Evolutionary conservation across 1,140 invertebrate species (phyloP), one percentile per base, ranked within the genome.

Genomic region (Plutomurus gul): DNA sequence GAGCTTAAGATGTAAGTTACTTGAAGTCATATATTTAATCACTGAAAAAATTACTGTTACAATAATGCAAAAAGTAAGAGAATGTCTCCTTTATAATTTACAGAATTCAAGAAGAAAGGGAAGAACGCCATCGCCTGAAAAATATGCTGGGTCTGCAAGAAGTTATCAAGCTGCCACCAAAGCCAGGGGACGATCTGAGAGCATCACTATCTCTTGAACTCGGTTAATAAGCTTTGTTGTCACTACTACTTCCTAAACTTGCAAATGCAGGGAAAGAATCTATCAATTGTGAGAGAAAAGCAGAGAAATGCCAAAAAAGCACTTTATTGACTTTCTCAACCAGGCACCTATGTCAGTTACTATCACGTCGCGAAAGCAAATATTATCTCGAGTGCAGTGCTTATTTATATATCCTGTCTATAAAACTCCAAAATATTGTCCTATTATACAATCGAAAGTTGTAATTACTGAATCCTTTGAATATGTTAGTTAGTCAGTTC

Each of bases 81-180:
- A 8, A 7, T 5, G 7, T 20, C 43, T 18, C 22, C 1, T 30
- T 51, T 6, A 46, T 77, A 33, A 25, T 40, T 33, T 47, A 37
- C 39, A 95, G 95, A 87, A 97, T 97, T 76, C 97, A 99, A 90
- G 95, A 98, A 87, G 97, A 99, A 86, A 89, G 97, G 78, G 96
- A 98, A 86, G 96, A 99, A 85, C 90, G 96, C n/a, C 95, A 98
- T 87, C 86, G 87, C 49, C 81, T 91, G n/a, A 90, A 91, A 80
- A 86, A 85, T 47, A 85, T 90, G 65, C 86, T 88, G 78, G 86
- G 89, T 39, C 82, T 85, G 11, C 85, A 65, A 85, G 86, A 83
- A 80, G 84, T 76, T 77, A 82, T 82, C 33, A 84, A 84, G 78
- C 60, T 79, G 77, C 84, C 77, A 81, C 84, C 77, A 81, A 85